These are phyloP conservation scores for Anas capensis DNA, from an alignment of 2,797 vertebrate genomes.

Conservation along the genomic window DNA sequence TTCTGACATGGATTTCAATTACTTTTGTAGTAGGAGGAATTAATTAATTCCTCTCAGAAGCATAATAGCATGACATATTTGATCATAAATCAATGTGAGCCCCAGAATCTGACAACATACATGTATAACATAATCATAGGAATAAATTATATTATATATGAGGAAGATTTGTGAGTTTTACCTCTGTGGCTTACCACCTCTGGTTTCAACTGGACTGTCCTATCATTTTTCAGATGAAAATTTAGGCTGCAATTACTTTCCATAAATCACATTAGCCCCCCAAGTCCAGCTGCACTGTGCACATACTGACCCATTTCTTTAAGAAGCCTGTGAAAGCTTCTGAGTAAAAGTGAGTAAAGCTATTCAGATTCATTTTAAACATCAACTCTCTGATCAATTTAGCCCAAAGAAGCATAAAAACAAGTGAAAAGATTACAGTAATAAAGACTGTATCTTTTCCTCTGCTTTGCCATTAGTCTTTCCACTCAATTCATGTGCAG, in stretches of 20 bases:
- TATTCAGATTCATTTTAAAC: neutral
- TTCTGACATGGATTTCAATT: conserved; percentile 27
- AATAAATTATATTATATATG: neutral
- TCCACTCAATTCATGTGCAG: neutral
- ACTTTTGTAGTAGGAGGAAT: conserved; percentile 22
- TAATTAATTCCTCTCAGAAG: conserved; percentile 8
- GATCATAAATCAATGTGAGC: neutral
- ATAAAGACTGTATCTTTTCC: neutral
- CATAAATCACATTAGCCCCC: neutral
- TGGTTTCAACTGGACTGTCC: neutral
- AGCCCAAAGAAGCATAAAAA: neutral
- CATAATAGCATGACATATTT: conserved; percentile 12
- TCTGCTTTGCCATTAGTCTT: neutral
- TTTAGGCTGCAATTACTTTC: neutral
- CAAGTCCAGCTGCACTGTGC: neutral
- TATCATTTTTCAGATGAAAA: neutral
- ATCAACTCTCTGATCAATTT: neutral
- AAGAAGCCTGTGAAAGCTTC: neutral
- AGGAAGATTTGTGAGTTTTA: neutral
- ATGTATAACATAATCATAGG: neutral
- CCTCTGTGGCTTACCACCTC: neutral
- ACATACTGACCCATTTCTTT: neutral
- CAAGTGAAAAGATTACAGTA: neutral
- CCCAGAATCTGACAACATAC: neutral
- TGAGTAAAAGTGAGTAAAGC: neutral